Conservation (phyloP, 2,113 vertebrate genomes). For the Pomatostomus ruficeps region DNA sequence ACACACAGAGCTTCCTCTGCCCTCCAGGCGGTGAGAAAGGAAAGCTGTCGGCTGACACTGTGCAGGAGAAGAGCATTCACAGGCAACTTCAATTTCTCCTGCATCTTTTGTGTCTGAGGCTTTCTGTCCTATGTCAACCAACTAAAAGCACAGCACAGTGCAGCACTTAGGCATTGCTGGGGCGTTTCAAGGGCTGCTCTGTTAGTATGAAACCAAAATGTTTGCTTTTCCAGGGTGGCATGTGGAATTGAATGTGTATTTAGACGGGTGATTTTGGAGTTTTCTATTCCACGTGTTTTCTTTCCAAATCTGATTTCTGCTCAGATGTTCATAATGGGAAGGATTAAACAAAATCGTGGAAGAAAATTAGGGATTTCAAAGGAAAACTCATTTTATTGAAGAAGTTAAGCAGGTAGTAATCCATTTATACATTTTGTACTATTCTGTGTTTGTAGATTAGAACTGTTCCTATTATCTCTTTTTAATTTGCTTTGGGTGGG, state of each 20-base stretch:
- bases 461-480: neutral
- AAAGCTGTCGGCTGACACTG: accelerated
- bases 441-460: neutral
- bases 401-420: neutral
- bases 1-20: neutral
- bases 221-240: neutral
- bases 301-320: neutral
- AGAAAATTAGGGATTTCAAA: neutral
- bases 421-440: neutral
- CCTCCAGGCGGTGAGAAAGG: neutral
- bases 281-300: neutral
- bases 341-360: neutral
- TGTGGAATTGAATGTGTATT: neutral
- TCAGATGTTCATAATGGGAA: neutral
- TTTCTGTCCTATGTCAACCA: neutral
- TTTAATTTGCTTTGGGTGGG: neutral
- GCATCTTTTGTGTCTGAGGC: neutral
- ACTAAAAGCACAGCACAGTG: accelerated
- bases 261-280: neutral
- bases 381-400: neutral
- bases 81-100: neutral
- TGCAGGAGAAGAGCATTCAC: neutral
- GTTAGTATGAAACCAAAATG: neutral
- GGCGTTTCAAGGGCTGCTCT: neutral
- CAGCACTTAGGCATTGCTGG: neutral